phyloP scores from a whole-genome alignment of 1,140 invertebrate species.

The Pseudachorutes palmiensis region DNA sequence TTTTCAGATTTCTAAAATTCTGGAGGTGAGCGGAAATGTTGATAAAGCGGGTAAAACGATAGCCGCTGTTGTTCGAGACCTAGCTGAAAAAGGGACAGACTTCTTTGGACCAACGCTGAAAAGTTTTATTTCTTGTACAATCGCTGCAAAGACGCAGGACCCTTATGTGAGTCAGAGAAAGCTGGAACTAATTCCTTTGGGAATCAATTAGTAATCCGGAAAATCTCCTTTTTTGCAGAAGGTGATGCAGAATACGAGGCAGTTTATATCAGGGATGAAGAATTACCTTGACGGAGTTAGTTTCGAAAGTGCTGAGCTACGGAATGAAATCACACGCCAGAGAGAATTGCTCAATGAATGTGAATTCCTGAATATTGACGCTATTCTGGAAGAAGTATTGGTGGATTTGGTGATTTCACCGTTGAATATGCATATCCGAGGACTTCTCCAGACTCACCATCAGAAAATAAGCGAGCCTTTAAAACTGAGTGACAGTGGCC shows the following conservation, averaged over 20 bases:
- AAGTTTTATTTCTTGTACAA: conserved; percentile 36
- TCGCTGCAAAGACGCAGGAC: conserved; percentile 35
- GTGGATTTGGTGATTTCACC: conserved; percentile 36
- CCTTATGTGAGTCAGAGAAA: conserved; percentile 32
- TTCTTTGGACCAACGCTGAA: conserved; percentile 37
- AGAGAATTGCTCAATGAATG: conserved; percentile 32
- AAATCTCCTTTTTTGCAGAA: conserved; percentile 21
- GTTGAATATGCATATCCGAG: conserved; percentile 29
- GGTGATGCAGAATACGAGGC: conserved; percentile 35
- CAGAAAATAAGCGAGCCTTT: conserved; percentile 22
- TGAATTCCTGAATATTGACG: conserved; percentile 37
- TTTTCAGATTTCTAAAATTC: conserved; percentile 32
- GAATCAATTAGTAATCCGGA: too few species aligned
- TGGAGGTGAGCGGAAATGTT: conserved; percentile 34
- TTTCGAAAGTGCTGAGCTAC: conserved; percentile 28
- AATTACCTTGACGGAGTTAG: conserved; percentile 34
- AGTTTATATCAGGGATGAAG: conserved; percentile 37
- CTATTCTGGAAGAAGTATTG: conserved; percentile 32
- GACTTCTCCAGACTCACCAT: conserved; percentile 26
- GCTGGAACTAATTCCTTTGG: too few species aligned
- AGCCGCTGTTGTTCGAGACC: conserved; percentile 25
- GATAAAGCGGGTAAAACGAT: conserved; percentile 32
- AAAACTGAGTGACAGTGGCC: background rate
- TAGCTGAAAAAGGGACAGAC: conserved; percentile 31
- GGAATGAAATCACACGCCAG: conserved; percentile 35